Percentiles rank a stretch among this genome's conserved stretches.
Evolutionary conservation across 2,888 invertebrate genomes (phyloP).

Genomic region (Leptopilina myrica): DNA sequence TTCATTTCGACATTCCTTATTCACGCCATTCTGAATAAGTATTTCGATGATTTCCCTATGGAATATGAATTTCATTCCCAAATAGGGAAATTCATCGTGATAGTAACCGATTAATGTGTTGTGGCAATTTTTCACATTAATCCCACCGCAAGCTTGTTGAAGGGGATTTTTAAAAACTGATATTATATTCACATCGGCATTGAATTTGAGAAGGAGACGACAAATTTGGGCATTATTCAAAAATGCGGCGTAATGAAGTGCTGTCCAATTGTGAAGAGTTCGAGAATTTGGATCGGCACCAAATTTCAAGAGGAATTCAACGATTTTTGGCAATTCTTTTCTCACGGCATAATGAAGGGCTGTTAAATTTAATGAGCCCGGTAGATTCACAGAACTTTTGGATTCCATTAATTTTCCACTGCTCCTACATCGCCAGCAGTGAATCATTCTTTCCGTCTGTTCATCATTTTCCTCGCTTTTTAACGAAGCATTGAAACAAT

Average conservation of each 20-base stretch:
- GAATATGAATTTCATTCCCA: too few relatives aligned
- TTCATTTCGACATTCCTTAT: too few relatives aligned
- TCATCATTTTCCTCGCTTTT: not conserved
- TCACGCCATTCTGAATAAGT: too few relatives aligned
- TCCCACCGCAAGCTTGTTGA: not conserved
- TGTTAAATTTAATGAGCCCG: not conserved
- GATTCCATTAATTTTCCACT: not conserved
- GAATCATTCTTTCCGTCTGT: not conserved
- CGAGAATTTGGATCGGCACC: not conserved
- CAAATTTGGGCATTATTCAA: not conserved
- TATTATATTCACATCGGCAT: not conserved
- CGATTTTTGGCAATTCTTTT: not conserved
- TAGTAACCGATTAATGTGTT: too few relatives aligned
- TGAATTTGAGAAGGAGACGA: not conserved
- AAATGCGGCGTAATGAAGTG: constrained; percentile 7
- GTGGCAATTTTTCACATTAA: not conserved
- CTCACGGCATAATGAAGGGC: constrained; percentile 7
- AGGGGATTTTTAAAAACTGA: not conserved
- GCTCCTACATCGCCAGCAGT: not conserved
- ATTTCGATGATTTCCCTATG: too few relatives aligned
- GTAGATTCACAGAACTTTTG: not conserved
- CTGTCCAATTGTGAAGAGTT: not conserved
- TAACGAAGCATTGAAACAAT: too few relatives aligned
- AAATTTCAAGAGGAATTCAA: not conserved
- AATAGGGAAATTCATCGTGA: too few relatives aligned